phyloP scores from a whole-genome alignment of 2,113 vertebrate genomes.

The Gymnorhina tibicen region DNA sequence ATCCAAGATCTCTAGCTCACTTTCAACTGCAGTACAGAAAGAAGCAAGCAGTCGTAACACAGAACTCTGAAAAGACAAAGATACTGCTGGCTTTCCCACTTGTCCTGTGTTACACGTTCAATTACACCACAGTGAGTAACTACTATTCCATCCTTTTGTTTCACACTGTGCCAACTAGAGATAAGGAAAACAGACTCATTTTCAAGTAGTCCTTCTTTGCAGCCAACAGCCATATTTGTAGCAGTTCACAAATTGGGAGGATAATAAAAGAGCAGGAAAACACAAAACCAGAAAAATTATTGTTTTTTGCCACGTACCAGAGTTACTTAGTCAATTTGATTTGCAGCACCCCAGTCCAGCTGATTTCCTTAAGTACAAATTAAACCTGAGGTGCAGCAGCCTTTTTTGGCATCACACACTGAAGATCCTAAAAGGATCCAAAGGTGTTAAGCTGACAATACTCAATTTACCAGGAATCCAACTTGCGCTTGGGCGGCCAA shows the following conservation, averaged over 20 bases:
- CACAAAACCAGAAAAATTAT: neutral
- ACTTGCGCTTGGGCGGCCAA: neutral
- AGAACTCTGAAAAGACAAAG: neutral
- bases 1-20: constrained; percentile 13
- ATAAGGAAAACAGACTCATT: neutral
- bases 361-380: neutral
- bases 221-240: neutral
- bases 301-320: neutral
- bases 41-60: neutral
- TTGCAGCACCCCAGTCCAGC: neutral
- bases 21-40: neutral
- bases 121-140: neutral
- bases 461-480: neutral
- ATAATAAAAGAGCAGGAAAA: neutral
- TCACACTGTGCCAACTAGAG: neutral
- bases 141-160: neutral
- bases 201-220: neutral
- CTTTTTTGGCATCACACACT: neutral
- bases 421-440: neutral
- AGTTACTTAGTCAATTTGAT: neutral
- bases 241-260: neutral
- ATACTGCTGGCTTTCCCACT: neutral
- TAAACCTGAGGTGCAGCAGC: neutral
- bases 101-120: neutral
- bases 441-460: neutral